Conservation (phyloP, 2,888 invertebrate genomes). For the Neoitamus cyanurus region DNA sequence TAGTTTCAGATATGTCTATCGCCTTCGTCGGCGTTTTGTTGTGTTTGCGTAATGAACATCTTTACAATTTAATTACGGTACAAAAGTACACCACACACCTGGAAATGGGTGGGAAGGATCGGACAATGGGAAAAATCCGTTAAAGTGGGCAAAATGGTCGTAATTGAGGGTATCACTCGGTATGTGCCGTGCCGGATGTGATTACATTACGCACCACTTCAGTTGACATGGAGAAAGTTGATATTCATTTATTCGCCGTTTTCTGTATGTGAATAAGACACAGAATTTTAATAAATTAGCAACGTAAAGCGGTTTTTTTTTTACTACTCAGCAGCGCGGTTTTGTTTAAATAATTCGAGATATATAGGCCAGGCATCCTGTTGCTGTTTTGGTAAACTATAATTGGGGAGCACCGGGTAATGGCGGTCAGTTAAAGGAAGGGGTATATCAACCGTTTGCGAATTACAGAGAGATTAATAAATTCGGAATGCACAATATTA, state of each 20-base stretch:
- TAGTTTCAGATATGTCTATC: neutral
- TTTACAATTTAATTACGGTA: neutral
- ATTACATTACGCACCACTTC: neutral
- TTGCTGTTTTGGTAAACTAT: no score
- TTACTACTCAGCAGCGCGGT: neutral
- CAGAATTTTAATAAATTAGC: neutral
- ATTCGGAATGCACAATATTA: no score
- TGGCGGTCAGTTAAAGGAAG: no score
- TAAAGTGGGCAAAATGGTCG: neutral
- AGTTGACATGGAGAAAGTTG: neutral
- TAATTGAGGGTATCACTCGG: neutral
- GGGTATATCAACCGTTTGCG: no score
- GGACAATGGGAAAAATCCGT: neutral
- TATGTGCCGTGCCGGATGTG: neutral
- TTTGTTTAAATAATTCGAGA: neutral
- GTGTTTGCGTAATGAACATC: conserved; percentile 4
- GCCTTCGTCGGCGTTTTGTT: neutral
- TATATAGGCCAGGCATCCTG: neutral
- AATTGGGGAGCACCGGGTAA: no score
- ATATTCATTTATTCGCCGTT: neutral
- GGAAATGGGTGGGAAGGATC: neutral
- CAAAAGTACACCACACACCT: neutral
- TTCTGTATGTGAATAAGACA: neutral
- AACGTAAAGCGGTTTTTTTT: neutral
- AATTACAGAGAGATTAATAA: no score